phyloP scores from a whole-genome alignment of 2,113 vertebrate genomes.

The Manacus vitellinus region DNA sequence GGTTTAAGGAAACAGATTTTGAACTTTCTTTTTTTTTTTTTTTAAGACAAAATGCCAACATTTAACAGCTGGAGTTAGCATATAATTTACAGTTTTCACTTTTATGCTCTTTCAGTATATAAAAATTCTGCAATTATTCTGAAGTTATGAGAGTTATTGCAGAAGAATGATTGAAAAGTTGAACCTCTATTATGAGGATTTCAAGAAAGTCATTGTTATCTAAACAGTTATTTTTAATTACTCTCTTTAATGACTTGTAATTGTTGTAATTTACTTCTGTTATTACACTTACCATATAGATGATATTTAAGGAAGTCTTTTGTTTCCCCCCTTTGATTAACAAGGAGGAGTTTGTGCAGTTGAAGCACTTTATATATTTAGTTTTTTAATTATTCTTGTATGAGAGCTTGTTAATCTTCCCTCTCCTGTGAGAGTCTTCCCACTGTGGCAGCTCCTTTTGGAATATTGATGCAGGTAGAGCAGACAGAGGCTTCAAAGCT shows the following conservation, averaged over 20 bases:
- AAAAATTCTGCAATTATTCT: constrained; percentile 65
- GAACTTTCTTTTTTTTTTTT: constrained; percentile 75
- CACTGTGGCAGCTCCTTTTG: not conserved
- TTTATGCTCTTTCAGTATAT: constrained; percentile 63
- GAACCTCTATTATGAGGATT: constrained; percentile 31
- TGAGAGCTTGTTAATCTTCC: not conserved
- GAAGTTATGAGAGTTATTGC: constrained; percentile 53
- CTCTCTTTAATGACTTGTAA: constrained; percentile 70
- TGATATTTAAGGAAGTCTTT: constrained; percentile 64
- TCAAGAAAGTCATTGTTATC: constrained; percentile 69
- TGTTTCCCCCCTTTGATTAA: constrained; percentile 56
- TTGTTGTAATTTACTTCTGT: constrained; percentile 66
- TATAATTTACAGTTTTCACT: constrained; percentile 78
- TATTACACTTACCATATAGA: constrained; percentile 30
- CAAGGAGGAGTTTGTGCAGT: constrained; percentile 43
- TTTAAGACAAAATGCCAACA: constrained; percentile 80
- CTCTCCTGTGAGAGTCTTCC: not conserved
- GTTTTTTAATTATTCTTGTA: not conserved
- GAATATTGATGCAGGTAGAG: not conserved
- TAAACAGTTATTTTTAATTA: constrained; percentile 73
- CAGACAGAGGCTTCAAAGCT: not conserved
- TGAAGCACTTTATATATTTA: not conserved
- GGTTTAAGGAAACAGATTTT: constrained; percentile 98
- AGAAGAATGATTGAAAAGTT: constrained; percentile 62
- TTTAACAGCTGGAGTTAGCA: constrained; percentile 79